Evolutionary conservation across 2,113 vertebrate genomes (phyloP).

Genomic region (Muscicapa adusta): DNA sequence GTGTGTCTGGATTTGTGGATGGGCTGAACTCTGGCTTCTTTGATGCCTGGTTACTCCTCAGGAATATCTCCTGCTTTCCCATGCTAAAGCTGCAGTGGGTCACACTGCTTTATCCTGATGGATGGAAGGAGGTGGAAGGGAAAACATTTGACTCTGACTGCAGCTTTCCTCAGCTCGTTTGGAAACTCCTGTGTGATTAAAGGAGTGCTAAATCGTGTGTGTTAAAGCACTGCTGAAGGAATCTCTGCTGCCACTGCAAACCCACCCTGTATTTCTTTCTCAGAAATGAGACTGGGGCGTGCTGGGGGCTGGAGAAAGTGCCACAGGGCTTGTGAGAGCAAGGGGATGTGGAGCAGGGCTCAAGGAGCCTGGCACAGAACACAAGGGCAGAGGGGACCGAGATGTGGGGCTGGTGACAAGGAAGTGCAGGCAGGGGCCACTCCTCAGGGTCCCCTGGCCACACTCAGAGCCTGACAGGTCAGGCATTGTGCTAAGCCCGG

Average conservation of each 20-base stretch:
- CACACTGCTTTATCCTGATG: background rate
- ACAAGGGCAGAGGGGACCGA: background rate
- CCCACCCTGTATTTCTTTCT: background rate
- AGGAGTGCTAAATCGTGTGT: accelerated
- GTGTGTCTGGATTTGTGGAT: background rate
- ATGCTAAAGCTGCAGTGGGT: background rate
- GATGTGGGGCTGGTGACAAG: background rate
- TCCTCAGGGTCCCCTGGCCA: background rate
- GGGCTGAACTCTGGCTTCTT: background rate
- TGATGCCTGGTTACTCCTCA: background rate
- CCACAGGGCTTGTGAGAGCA: no score
- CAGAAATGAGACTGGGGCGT: background rate
- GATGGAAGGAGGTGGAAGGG: background rate
- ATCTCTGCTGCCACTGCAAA: background rate
- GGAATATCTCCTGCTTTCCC: background rate
- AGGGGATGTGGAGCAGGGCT: background rate
- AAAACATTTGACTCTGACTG: background rate
- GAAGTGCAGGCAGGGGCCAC: background rate
- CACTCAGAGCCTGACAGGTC: background rate
- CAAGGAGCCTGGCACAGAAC: background rate
- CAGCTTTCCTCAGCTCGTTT: background rate
- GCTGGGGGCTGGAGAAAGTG: background rate
- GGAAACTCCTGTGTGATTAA: background rate
- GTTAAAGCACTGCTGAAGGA: background rate
- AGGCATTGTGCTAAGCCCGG: constrained; percentile 46